Percentiles rank a stretch among this genome's conserved stretches.
Conservation (phyloP, 2,797 vertebrate species). For the Enteromius paludinosus region DNA sequence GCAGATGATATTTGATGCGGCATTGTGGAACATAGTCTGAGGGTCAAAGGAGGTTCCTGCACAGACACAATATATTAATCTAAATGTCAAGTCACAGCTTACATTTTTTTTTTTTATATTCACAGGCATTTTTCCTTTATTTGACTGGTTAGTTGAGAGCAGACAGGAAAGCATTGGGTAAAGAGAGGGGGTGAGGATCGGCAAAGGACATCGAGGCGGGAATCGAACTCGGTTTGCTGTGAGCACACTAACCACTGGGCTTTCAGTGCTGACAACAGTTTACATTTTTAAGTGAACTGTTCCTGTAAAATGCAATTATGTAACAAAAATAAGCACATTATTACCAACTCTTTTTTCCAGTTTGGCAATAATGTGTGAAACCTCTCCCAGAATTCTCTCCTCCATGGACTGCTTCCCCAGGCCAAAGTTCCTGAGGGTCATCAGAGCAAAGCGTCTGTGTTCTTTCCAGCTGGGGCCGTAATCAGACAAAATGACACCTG, state of each 20-base stretch:
- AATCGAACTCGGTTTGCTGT: too few relatives aligned
- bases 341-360: slow-evolving; percentile 70
- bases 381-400: slow-evolving; percentile 72
- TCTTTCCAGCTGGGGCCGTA: slow-evolving; percentile 73
- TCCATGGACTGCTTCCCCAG: slow-evolving; percentile 80
- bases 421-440: slow-evolving; percentile 78
- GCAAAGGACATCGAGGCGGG: too few relatives aligned
- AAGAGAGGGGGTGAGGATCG: too few relatives aligned
- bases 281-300: neutral
- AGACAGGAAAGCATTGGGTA: too few relatives aligned
- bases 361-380: slow-evolving; percentile 53
- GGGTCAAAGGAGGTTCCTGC: slow-evolving; percentile 69
- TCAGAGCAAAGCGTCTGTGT: slow-evolving; percentile 77
- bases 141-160: too few relatives aligned
- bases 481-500: slow-evolving; percentile 73
- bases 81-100: neutral
- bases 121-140: too few relatives aligned
- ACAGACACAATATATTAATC: slow-evolving; percentile 3
- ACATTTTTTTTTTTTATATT: too few relatives aligned
- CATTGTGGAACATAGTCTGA: slow-evolving; percentile 71
- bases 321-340: neutral
- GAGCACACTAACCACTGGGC: too few relatives aligned
- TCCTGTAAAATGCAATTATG: neutral
- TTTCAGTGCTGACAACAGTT: neutral
- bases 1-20: slow-evolving; percentile 75